Percentiles rank a stretch among this genome's conserved stretches.
Evolutionary conservation across 2,113 vertebrate species (phyloP).

Genomic region (Thunnus maccoyii): DNA sequence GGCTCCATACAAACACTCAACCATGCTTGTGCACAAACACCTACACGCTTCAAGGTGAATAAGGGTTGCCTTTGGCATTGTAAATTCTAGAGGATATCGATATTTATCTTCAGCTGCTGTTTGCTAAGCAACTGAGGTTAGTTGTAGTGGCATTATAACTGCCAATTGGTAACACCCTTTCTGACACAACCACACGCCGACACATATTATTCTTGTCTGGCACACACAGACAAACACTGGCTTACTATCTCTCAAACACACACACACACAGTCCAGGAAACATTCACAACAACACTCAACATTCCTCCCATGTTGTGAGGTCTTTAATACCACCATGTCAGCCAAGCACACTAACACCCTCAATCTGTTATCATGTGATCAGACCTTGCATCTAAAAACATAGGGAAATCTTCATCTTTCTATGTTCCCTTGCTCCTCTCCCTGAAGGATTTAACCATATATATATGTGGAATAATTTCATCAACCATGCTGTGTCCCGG

Average conservation of each 20-base stretch:
- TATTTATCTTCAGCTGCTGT: constrained; percentile 27
- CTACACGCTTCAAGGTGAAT: constrained; percentile 36
- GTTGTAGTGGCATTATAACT: constrained; percentile 25
- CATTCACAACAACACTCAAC: neutral
- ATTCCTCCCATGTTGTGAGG: constrained; percentile 19
- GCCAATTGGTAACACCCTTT: constrained; percentile 42
- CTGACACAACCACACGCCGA: constrained; percentile 20
- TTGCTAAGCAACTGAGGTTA: constrained; percentile 33
- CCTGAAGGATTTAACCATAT: constrained; percentile 64
- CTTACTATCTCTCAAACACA: neutral
- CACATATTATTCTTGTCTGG: constrained; percentile 29
- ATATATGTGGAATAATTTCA: constrained; percentile 78
- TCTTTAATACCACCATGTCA: constrained; percentile 27
- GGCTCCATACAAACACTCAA: neutral
- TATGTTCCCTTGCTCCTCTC: constrained; percentile 46
- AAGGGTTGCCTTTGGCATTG: constrained; percentile 9
- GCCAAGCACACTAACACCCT: constrained; percentile 4
- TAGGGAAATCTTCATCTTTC: constrained; percentile 35
- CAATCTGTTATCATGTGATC: constrained; percentile 43
- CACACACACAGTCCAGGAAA: constrained; percentile 12
- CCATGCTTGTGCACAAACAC: neutral
- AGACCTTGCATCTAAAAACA: constrained; percentile 42
- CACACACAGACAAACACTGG: neutral
- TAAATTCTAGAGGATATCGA: constrained; percentile 24
- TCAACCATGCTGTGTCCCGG: constrained; percentile 81